Percentiles rank a stretch among this genome's conserved stretches.
phyloP scores from a whole-genome alignment of 2,797 vertebrate species.

The Acanthurus leucopareius region DNA sequence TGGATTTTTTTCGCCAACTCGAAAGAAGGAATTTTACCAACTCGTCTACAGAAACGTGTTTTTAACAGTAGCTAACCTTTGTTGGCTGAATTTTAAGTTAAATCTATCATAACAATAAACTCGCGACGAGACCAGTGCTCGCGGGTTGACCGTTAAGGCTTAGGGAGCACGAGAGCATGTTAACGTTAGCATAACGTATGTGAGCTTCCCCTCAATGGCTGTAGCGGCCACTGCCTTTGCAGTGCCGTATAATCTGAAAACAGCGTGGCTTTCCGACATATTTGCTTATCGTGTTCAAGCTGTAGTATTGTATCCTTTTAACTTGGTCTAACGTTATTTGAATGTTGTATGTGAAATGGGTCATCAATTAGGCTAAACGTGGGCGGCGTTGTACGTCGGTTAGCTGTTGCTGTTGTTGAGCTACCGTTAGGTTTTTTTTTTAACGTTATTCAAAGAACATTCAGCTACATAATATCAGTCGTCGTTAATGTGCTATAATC shows the following conservation, averaged over 20 bases:
- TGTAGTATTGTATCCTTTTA: background rate
- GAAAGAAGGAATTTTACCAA: rapidly evolving
- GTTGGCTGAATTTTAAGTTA: background rate
- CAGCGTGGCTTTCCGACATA: background rate
- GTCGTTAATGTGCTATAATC: background rate
- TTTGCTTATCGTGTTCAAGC: background rate
- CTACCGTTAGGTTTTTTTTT: slow-evolving; percentile 11
- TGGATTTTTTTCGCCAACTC: no score
- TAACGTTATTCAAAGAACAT: background rate
- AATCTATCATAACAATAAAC: background rate
- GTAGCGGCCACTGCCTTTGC: background rate
- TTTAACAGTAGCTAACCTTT: background rate
- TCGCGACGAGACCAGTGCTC: background rate
- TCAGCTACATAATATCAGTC: background rate
- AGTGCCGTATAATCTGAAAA: background rate
- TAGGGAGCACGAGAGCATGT: background rate
- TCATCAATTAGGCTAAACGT: background rate
- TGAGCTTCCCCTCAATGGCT: slow-evolving; percentile 17
- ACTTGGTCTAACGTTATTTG: no score
- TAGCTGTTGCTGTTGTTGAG: slow-evolving; percentile 27
- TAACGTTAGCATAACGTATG: slow-evolving; percentile 5
- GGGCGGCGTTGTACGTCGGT: slow-evolving; percentile 1
- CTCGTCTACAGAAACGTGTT: background rate
- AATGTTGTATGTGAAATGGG: background rate
- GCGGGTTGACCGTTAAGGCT: background rate